Base-by-base conservation (phyloP, 2,113 vertebrate genomes). In the Sinocyclocheilus anshuiensis region DNA sequence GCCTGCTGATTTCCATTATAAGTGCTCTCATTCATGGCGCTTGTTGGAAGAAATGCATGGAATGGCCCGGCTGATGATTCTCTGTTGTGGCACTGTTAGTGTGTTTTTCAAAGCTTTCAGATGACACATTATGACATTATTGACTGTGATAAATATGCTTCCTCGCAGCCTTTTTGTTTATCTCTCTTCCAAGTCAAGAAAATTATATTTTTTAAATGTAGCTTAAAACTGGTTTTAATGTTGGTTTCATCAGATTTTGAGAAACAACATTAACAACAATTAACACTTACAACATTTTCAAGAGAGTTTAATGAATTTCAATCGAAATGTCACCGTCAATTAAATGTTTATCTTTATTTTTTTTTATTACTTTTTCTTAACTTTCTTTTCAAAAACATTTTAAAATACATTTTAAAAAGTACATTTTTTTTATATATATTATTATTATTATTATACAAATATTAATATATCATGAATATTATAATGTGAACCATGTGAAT, bases 171-270 rank as follows among this genome's bases (percentile, higher is more conserved):
- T 90, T 89, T 93, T 90, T 88, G 86, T 87, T 22, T 72, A 4
- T 72, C 4, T 71, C 86, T 84, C 81, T 90, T 88, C 89, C 89
- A 90, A 89, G 89, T 89, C 90, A 88, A 87, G 84, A 8, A 57
- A 36, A 36, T 20, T 11, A n/a, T 9, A n/a, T 10, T 4, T 24
- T 26, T 24, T 8, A 33, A 69, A 69, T 36, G 6, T 36, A 65
- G 63, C 12, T 65, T 65, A 26, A 26, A 65, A 26, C 63, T 59
- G 15, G 63, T 67, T 69, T 69, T 69, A 15, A n/a, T 12, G 36
- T 42, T 72, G 36, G 16, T 71, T 39, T 71, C 16, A 71, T 71
- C 8, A 16, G 0, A 26, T 67, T 26, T 29, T 26, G 1, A 65
- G 24, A 26, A 65, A 6, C 29, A 33, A 33, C 29, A 33, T 33